These are phyloP conservation scores for Tenodera sinensis DNA, from an alignment of 2,888 invertebrate genomes.

Conservation along the genomic window DNA sequence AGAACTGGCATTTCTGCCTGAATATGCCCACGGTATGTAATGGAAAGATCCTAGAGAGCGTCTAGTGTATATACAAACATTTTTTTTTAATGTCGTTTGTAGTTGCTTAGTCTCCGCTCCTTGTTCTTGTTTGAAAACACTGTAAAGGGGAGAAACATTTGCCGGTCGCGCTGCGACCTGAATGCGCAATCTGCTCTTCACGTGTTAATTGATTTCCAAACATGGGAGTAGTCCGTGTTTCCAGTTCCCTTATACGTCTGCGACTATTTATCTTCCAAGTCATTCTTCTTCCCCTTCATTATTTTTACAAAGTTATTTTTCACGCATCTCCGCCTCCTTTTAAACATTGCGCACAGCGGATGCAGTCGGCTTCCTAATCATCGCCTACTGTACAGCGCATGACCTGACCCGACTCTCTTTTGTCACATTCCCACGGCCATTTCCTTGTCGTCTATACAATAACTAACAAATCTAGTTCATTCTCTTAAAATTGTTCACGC, in stretches of 20 bases:
- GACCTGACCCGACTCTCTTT: background rate
- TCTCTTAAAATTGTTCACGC: no score
- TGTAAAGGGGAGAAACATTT: background rate
- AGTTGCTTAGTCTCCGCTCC: background rate
- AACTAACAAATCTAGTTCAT: no score
- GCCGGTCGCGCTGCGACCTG: background rate
- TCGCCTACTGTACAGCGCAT: background rate
- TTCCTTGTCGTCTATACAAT: no score
- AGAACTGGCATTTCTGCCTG: no score
- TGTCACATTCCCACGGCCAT: background rate
- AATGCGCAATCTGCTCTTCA: background rate
- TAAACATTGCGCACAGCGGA: background rate
- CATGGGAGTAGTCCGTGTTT: background rate
- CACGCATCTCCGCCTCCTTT: background rate
- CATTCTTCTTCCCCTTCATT: background rate
- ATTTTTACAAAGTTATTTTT: background rate
- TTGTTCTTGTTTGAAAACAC: background rate
- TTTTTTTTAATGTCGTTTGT: background rate
- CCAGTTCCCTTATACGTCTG: background rate
- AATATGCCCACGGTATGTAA: no score
- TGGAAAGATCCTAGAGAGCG: background rate
- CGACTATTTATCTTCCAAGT: background rate
- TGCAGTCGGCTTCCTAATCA: background rate
- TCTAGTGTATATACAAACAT: background rate
- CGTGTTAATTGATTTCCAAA: conserved; percentile 4